Conservation (phyloP, 2,113 vertebrate genomes). For the cat (Felis catus) region F.catus_Fca126_mat1.0 CM031420.1:57178501-57179000, state of each 20-base stretch:
- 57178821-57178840: too few species aligned
- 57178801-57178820: background rate
- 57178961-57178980: background rate
- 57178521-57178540: background rate
- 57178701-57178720: background rate
- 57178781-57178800: background rate
- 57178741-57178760: background rate
- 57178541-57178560: background rate
- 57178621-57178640: background rate
- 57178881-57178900: too few species aligned
- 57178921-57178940: background rate
- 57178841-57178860: background rate
- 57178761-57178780: background rate
- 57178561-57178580: background rate
- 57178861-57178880: background rate
- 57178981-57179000: background rate
- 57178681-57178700: background rate
- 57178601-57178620: background rate
- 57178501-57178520: background rate
- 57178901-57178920: background rate
- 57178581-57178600: background rate
- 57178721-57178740: background rate
- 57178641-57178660: background rate
- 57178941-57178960: background rate
- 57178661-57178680: accelerated